phyloP scores from a whole-genome alignment of 2,888 invertebrate genomes.

The Euzophera pinguis region DNA sequence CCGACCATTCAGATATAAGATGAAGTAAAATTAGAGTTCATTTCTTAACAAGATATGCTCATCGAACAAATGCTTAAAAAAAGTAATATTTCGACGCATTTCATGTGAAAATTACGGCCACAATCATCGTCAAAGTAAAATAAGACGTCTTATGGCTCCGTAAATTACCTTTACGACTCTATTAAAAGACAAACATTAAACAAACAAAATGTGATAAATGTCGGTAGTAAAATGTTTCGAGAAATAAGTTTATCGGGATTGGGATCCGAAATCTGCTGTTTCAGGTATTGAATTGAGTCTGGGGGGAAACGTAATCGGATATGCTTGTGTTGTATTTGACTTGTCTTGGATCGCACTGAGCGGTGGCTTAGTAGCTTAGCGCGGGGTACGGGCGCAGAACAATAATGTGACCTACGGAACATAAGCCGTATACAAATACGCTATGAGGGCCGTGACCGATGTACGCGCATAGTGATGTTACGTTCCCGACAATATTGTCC shows the following conservation, averaged over 20 bases:
- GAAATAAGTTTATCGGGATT: neutral
- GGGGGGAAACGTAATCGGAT: neutral
- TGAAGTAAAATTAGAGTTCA: no score
- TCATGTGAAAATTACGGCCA: constrained; percentile 1
- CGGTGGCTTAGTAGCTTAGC: neutral
- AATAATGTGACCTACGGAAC: no score
- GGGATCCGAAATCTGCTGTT: neutral
- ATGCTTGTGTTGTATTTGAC: neutral
- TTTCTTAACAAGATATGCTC: no score
- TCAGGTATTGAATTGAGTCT: neutral
- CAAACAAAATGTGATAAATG: constrained; percentile 9
- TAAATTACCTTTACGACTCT: constrained; percentile 10
- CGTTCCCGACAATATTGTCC: no score
- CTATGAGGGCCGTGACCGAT: no score
- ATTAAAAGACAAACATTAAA: constrained; percentile 10
- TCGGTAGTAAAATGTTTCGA: neutral
- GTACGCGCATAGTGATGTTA: no score
- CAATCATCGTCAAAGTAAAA: constrained; percentile 10
- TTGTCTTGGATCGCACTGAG: neutral
- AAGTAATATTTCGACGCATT: neutral
- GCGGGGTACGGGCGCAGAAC: neutral
- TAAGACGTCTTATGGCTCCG: constrained; percentile 7
- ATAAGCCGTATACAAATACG: no score
- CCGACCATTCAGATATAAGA: no score
- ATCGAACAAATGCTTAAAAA: neutral